Base-by-base conservation (phyloP, 2,797 vertebrate species). In the Epinephelus awoara region DNA sequence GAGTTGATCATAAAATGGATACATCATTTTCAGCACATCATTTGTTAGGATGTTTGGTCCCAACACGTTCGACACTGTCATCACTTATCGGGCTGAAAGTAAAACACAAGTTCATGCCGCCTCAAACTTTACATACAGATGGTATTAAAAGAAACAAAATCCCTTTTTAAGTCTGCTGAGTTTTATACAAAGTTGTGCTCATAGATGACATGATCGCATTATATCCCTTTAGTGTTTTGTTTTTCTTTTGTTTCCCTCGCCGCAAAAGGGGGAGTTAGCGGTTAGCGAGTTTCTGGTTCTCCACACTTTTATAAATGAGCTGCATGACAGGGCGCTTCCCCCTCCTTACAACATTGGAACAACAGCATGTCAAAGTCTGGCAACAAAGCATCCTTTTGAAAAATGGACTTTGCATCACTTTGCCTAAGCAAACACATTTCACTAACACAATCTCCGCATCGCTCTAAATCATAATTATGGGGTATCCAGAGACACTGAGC, bases 401-500 rank as follows among this genome's bases (percentile, higher is more conserved):
- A 86, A 89, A 85, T 75, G 55, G 70, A 58, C 67, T 55, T 68
- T 61, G 78, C 75, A 10, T 75, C 34, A 29, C 75, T 85, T 72
- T 85, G 85, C 88, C 83, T 80, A 86, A 90, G 75, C 83, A 88
- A 90, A 85, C 85, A 88, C n/a, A n/a, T 76, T 80, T 80, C 76
- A 47, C 85, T 78, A 83, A 82, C 79, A 82, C 67, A 62, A 84
- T 82, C 80, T 72, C 78, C 2, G 49, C 77, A 83, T 86, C 25
- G 4, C 79, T 78, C 80, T 89, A 75, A 79, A 88, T 91, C 90
- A 84, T 54, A 74, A 79, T 79, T 83, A 85, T 83, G 74, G 70
- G 52, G 72, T 75, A 61, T 84, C 69, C 82, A 77, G 62, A 83
- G 79, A 80, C 79, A 10, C n/a, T 44, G 58, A 56, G 72, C 55